These are phyloP conservation scores for Nasonia oneida DNA, from an alignment of 2,888 invertebrate species.

Conservation along the genomic window DNA sequence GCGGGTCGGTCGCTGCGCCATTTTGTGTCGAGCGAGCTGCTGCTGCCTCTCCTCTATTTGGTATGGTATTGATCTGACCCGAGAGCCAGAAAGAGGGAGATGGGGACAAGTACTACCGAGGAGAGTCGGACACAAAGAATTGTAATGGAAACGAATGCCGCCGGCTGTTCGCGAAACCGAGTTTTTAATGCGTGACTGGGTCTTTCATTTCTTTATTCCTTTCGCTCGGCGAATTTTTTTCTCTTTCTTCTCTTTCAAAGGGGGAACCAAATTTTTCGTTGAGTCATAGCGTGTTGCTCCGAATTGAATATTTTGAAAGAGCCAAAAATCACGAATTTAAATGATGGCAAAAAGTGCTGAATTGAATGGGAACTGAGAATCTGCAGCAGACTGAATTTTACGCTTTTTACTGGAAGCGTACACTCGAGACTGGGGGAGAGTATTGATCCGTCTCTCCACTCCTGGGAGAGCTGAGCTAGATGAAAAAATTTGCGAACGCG, in stretches of 20 bases:
- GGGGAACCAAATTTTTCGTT: background rate
- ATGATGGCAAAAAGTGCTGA: background rate
- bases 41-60: conserved; percentile 67
- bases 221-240: background rate
- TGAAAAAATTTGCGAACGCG: background rate
- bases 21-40: conserved; percentile 53
- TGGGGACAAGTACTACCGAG: conserved; percentile 39
- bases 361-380: background rate
- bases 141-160: background rate
- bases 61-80: conserved; percentile 76
- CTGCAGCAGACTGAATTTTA: conserved; percentile 17
- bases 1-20: conserved; percentile 57
- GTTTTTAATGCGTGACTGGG: background rate
- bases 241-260: background rate
- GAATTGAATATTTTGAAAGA: background rate
- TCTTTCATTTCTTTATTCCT: background rate
- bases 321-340: background rate
- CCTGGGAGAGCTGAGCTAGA: conserved; percentile 22
- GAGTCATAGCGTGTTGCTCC: background rate
- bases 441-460: conserved; percentile 38
- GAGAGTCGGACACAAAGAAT: conserved; percentile 67
- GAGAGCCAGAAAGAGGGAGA: conserved; percentile 47
- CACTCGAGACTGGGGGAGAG: background rate
- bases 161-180: background rate
- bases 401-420: background rate